Evolutionary conservation across 2,113 vertebrate species (phyloP).

Genomic region (Myrmecobius fasciatus): DNA sequence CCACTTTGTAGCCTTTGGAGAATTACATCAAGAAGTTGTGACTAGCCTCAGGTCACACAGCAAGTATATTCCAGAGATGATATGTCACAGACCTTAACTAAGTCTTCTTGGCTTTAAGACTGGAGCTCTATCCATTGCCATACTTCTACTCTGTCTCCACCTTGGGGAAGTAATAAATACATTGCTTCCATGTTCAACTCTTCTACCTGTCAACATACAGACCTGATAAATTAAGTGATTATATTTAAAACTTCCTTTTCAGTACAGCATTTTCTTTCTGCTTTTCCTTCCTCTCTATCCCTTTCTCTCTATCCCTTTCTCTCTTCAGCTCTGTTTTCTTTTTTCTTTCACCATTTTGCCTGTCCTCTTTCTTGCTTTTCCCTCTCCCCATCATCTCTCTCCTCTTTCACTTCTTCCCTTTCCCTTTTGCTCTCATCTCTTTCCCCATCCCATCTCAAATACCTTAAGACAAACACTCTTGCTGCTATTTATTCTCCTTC

Average conservation of each 20-base stretch:
- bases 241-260: not conserved
- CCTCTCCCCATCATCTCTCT: too few species aligned
- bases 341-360: not conserved
- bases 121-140: not conserved
- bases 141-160: not conserved
- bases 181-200: not conserved
- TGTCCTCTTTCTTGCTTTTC: not conserved
- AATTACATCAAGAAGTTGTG: not conserved
- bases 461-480: conserved; percentile 49
- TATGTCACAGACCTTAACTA: not conserved
- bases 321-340: not conserved
- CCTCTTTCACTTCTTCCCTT: not conserved
- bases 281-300: not conserved
- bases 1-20: not conserved
- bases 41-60: not conserved
- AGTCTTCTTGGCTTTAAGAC: not conserved
- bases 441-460: conserved; percentile 13
- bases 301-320: not conserved
- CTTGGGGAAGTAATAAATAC: not conserved
- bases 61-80: not conserved
- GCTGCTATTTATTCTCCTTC: conserved; percentile 39
- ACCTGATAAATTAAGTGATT: not conserved
- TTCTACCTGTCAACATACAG: not conserved
- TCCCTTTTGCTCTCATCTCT: not conserved
- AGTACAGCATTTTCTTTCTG: not conserved